Evolutionary conservation across 2,113 vertebrate species (phyloP), one percentile per base, ranked within the genome.

Genomic region (Grammomys dolichurus): DNA sequence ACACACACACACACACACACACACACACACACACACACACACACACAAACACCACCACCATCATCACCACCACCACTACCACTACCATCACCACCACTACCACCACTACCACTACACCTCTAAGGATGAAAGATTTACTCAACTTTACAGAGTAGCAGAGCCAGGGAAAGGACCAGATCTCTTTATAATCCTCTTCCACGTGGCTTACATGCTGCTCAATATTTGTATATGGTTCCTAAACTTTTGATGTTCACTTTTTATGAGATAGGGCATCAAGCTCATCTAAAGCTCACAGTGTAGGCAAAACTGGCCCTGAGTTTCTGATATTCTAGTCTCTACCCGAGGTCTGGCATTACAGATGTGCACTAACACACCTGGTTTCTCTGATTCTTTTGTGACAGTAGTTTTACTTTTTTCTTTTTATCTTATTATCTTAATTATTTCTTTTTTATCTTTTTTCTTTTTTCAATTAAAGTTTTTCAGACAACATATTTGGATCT

Each of bases 61-160:
- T 40, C 40, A 40, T 40, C 40, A 40, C 40, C 40, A 40, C 40
- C 40, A 40, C 40, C 40, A 40, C 40, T 40, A 40, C 40, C 40
- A 40, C 40, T 40, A 40, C 40, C 40, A 40, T 40, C 40, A 40
- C 40, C 40, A 40, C 40, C 40, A 40, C 40, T 40, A 40, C 40
- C 40, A 40, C 40, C 40, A 40, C 40, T 40, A 40, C 40, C 40
- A 40, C 40, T 40, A 40, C 7, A 43, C 9, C 26, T 1, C 46
- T 87, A 95, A 89, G 86, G 36, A 60, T 13, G 19, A 46, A 96
- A 91, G 75, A 31, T n/a, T 4, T n/a, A 81, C 13, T 77, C 36
- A 91, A 90, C 91, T 82, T 63, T 89, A 51, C 17, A 91, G 31
- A 88, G 31, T 65, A 24, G 36, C 40, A 84, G 13, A 84, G 24